Evolutionary conservation across 1,140 invertebrate genomes (phyloP).

Genomic region (Cecropterus lyciades): DNA sequence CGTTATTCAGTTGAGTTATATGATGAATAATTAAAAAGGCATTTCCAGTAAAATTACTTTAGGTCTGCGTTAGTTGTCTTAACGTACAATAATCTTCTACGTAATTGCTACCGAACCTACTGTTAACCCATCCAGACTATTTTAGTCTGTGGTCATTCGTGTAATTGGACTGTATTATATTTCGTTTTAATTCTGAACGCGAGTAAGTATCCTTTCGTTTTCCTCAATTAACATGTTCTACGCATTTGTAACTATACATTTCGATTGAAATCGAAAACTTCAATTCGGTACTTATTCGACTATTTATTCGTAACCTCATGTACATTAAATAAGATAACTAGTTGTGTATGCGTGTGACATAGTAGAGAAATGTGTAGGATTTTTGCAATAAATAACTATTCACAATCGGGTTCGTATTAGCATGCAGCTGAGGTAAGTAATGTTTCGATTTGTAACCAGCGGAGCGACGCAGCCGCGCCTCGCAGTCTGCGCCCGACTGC

Average conservation of each 20-base stretch:
- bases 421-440: slow-evolving; percentile 28
- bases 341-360: not conserved
- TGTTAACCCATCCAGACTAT: slow-evolving; percentile 18
- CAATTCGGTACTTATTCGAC: not conserved
- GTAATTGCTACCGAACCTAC: not conserved
- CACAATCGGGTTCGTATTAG: slow-evolving; percentile 23
- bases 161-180: slow-evolving; percentile 11
- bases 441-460: slow-evolving; percentile 30
- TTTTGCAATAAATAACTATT: slow-evolving; percentile 25
- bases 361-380: slow-evolving; percentile 20
- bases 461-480: slow-evolving; percentile 32
- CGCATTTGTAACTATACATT: not conserved
- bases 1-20: not conserved
- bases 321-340: slow-evolving; percentile 4
- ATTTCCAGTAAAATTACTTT: slow-evolving; percentile 12
- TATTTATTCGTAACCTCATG: not conserved
- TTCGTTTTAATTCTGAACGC: not conserved
- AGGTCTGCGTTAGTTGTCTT: slow-evolving; percentile 7
- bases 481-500: slow-evolving; percentile 36
- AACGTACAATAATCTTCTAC: slow-evolving; percentile 22
- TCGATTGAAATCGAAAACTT: not conserved
- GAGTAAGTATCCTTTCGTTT: slow-evolving; percentile 13
- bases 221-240: slow-evolving; percentile 6
- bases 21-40: not conserved
- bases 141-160: slow-evolving; percentile 22